Evolutionary conservation across 2,888 invertebrate genomes (phyloP), one percentile per base, ranked within the genome.

Genomic region (Drosophila koepferae): DNA sequence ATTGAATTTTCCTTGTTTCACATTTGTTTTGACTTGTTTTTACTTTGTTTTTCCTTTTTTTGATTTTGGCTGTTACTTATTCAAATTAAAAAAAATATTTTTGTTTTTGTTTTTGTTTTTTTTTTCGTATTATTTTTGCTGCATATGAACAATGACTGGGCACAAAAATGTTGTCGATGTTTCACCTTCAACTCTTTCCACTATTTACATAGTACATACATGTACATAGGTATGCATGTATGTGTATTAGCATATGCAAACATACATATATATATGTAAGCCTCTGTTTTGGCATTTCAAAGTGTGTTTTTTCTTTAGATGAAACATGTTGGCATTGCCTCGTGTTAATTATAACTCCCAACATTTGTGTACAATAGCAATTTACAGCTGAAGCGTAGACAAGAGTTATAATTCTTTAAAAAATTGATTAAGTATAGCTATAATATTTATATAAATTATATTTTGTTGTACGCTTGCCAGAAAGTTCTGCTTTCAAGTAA

Each of bases 1-100:
- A 89, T 91, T 90, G 90, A 90, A 90, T 90, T 89, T 89, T 80
- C 87, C 85, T 90, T 90, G 89, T 89, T 90, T 81, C 82, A 84
- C 82, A 81, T 77, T 83, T 85, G 89, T 85, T 86, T 86, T 81
- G 78, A 80, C 74, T 88, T 88, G 87, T 85, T 69, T 83, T 77
- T 70, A 76, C 31, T 63, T 73, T 64, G 71, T 70, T 48, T 48
- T 72, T 64, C 41, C 69, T 80, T 82, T 80, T 82, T 81, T 77
- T 77, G 74, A 76, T 80, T 86, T 86, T 63, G 82, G 56, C 76
- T 31, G 28, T 87, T 89, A 87, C 83, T 84, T 86, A 84, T 84
- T 89, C 83, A 90, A 90, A 89, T 90, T 84, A 84, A 89, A 90
- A 89, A 87, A 81, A 84, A 80, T 77, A 6, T 18, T 51, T 36